These are phyloP conservation scores for Athene noctua DNA, from an alignment of 2,113 vertebrate species.

Conservation along the genomic window DNA sequence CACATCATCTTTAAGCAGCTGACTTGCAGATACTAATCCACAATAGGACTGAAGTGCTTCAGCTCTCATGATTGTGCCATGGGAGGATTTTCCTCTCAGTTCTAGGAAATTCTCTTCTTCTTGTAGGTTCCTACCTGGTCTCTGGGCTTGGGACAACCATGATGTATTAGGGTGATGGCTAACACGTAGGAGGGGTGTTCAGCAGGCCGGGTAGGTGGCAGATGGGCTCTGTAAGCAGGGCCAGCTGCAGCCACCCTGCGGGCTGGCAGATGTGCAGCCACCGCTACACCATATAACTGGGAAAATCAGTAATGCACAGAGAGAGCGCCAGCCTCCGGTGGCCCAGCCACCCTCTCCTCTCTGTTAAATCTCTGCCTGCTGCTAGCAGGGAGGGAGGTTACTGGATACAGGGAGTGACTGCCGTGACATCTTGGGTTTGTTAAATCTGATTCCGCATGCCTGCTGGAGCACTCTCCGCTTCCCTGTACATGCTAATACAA, in stretches of 20 bases:
- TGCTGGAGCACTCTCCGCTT: background rate
- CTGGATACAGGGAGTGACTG: background rate
- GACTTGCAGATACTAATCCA: accelerated
- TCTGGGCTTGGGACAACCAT: background rate
- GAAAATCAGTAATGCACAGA: background rate
- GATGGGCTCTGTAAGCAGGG: background rate
- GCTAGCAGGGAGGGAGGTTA: background rate
- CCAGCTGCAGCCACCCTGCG: background rate
- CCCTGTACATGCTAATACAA: accelerated
- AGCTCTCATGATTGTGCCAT: accelerated
- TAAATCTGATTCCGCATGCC: background rate
- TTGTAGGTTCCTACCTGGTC: background rate
- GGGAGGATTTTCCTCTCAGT: background rate
- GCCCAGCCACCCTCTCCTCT: background rate
- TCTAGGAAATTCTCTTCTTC: background rate
- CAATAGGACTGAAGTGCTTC: background rate
- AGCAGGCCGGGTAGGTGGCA: background rate
- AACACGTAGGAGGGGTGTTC: accelerated
- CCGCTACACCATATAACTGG: accelerated
- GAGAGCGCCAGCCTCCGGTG: background rate
- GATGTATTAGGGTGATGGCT: background rate
- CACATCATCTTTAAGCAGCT: background rate
- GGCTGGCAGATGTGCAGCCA: background rate
- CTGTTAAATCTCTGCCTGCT: background rate
- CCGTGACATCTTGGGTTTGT: background rate